Percentiles rank a stretch among this genome's conserved stretches.
Evolutionary conservation across 2,797 vertebrate genomes (phyloP).

Genomic region (Neosilurus mollespiculum): DNA sequence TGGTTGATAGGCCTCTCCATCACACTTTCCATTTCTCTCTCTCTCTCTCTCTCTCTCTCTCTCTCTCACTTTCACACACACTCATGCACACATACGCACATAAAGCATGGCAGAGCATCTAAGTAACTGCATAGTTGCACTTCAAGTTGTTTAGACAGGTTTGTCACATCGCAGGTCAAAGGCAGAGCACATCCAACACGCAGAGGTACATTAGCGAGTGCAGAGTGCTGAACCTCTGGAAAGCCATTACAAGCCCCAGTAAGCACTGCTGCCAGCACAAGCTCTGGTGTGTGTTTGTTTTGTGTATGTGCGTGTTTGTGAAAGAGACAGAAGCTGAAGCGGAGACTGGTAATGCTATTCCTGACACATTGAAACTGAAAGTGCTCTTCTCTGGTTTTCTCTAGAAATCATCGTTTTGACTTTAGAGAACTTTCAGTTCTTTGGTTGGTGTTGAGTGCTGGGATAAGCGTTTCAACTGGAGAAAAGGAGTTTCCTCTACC

Average conservation of each 20-base stretch:
- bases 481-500: neutral
- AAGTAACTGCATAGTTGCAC: conserved; percentile 4
- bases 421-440: neutral
- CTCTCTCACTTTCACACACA: neutral
- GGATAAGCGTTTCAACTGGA: neutral
- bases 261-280: conserved; percentile 32
- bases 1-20: conserved; percentile 1
- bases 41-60: neutral
- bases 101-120: neutral
- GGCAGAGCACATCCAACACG: conserved; percentile 33
- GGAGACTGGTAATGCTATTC: conserved; percentile 1
- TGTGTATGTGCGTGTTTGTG: neutral
- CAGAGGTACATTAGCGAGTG: conserved; percentile 33
- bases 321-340: conserved; percentile 35
- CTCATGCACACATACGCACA: neutral
- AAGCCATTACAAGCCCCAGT: conserved; percentile 52
- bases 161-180: conserved; percentile 38
- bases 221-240: conserved; percentile 36
- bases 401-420: neutral
- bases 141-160: conserved; percentile 31
- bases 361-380: conserved; percentile 49
- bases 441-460: neutral
- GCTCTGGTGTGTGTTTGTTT: conserved; percentile 6
- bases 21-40: neutral
- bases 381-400: conserved; percentile 37